phyloP scores from a whole-genome alignment of 2,797 vertebrate genomes.

The Silurus aristotelis region DNA sequence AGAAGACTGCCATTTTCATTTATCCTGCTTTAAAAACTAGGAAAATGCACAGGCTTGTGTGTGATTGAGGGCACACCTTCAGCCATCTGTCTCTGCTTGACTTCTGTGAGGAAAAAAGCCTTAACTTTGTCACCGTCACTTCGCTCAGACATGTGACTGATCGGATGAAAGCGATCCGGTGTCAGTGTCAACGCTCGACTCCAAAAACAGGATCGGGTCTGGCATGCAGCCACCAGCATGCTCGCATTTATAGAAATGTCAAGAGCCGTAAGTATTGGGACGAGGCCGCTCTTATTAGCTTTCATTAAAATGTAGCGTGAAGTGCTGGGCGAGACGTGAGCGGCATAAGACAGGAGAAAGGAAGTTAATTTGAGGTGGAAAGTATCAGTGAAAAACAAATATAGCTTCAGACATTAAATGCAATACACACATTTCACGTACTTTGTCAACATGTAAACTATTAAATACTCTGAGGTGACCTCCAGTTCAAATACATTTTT shows the following conservation, averaged over 20 bases:
- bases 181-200: slow-evolving; percentile 70
- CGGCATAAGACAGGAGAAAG: slow-evolving; percentile 38
- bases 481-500: slow-evolving; percentile 29
- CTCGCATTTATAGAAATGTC: slow-evolving; percentile 72
- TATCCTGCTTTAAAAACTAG: slow-evolving; percentile 64
- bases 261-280: slow-evolving; percentile 69
- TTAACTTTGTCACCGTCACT: slow-evolving; percentile 69
- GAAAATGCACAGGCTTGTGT: slow-evolving; percentile 60
- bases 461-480: slow-evolving; percentile 8
- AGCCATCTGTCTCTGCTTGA: slow-evolving; percentile 58
- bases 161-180: slow-evolving; percentile 69
- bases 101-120: slow-evolving; percentile 49
- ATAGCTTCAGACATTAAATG: background rate
- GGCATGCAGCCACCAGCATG: slow-evolving; percentile 69
- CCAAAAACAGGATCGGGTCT: slow-evolving; percentile 71
- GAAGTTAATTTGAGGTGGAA: slow-evolving; percentile 37
- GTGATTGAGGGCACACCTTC: slow-evolving; percentile 59
- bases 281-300: slow-evolving; percentile 73
- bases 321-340: slow-evolving; percentile 37
- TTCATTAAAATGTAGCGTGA: slow-evolving; percentile 72
- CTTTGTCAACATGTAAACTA: slow-evolving; percentile 23
- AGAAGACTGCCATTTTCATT: slow-evolving; percentile 66
- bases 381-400: slow-evolving; percentile 8
- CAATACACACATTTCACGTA: background rate
- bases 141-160: slow-evolving; percentile 73